A percentile compares a stretch with the other conserved stretches of the same genome.
Evolutionary conservation across 2,888 invertebrate species (phyloP).

Genomic region (Onchidella celtica): DNA sequence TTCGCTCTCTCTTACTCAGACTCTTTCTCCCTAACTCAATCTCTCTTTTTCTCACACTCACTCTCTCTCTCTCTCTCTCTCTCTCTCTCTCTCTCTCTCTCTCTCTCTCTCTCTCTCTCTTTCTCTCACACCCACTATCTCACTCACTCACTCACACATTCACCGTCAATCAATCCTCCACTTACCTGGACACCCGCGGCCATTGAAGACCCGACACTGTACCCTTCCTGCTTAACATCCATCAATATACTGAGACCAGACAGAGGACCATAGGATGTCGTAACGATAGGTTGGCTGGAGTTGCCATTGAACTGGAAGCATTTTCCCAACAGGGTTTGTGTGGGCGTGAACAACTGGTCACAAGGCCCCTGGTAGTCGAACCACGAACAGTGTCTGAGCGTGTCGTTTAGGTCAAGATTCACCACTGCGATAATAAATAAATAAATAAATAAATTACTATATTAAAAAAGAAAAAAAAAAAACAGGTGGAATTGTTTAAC

Average conservation of each 20-base stretch:
- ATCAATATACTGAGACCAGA: neutral
- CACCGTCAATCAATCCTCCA: too few species aligned
- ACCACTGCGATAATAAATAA: neutral
- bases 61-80: too few species aligned
- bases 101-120: too few species aligned
- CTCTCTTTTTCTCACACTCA: too few species aligned
- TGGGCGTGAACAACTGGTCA: neutral
- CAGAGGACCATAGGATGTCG: neutral
- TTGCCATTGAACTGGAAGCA: conserved; percentile 27
- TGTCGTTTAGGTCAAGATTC: neutral
- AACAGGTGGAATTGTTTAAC: too few species aligned
- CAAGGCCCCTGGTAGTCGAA: neutral
- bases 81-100: too few species aligned
- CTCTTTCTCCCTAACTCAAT: too few species aligned
- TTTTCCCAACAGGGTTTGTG: neutral
- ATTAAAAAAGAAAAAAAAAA: too few species aligned
- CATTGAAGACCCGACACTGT: neutral
- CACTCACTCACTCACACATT: too few species aligned
- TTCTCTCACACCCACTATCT: too few species aligned
- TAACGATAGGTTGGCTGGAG: neutral
- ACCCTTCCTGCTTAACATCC: neutral
- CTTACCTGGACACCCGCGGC: conserved; percentile 2
- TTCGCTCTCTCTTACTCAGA: too few species aligned
- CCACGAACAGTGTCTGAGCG: conserved; percentile 2
- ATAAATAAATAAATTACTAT: neutral